Evolutionary conservation across 53 echinoderm and acorn worm species (phyloP).

Genomic region (Arbacia lixula): DNA sequence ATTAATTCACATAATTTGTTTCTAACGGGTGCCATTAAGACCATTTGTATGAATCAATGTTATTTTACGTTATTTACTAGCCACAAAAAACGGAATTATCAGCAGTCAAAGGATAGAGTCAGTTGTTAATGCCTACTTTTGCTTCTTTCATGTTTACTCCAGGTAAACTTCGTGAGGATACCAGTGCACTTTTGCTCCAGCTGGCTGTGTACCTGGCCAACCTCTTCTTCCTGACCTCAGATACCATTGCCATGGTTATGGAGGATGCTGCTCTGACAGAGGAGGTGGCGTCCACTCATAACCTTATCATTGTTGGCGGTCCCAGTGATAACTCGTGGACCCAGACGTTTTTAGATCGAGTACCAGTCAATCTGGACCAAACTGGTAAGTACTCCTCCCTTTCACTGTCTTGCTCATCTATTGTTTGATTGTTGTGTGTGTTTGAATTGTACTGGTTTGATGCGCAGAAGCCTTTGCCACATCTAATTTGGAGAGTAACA

Average conservation of each 20-base stretch:
- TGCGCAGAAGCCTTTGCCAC: no score
- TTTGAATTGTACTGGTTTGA: no score
- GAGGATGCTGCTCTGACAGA: conserved; percentile 64
- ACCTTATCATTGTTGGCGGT: conserved; percentile 82
- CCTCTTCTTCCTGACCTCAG: conserved; percentile 85
- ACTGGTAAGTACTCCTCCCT: conserved; percentile 39
- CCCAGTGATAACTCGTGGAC: conserved; percentile 71
- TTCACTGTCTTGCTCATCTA: not conserved
- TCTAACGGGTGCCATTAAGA: no score
- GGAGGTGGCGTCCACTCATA: conserved; percentile 56
- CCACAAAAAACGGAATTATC: not conserved
- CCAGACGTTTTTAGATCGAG: conserved; percentile 56
- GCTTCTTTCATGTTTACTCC: no score
- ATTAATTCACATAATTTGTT: no score
- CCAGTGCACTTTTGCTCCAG: conserved; percentile 49
- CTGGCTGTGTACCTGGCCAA: conserved; percentile 85
- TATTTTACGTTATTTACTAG: not conserved
- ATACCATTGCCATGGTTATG: conserved; percentile 72
- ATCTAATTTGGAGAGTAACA: no score
- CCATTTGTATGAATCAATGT: no score
- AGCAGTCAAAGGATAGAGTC: no score
- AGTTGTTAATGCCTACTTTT: no score
- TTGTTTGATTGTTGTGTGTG: no score
- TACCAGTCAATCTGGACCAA: conserved; percentile 62
- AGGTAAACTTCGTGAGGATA: conserved; percentile 68